Evolutionary conservation across 2,888 invertebrate species (phyloP).

Genomic region (Temnothorax unifasciatus): DNA sequence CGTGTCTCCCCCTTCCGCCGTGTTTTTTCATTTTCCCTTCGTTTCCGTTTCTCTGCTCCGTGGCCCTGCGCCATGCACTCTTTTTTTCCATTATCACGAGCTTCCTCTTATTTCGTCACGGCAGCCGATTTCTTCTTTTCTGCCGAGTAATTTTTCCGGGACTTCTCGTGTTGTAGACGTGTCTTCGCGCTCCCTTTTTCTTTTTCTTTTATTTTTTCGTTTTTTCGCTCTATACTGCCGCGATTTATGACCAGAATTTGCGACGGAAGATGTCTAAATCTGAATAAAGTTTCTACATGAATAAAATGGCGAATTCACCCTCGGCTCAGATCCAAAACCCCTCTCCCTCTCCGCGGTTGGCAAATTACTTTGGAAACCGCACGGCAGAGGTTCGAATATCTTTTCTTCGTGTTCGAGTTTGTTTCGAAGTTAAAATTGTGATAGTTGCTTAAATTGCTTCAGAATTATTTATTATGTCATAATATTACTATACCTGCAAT

Average conservation of each 20-base stretch:
- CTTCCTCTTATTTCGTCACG: conserved; percentile 15
- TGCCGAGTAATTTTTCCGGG: conserved; percentile 18
- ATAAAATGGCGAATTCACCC: conserved; percentile 30
- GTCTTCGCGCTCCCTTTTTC: not conserved
- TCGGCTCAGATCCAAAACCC: not conserved
- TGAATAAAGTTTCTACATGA: conserved; percentile 48
- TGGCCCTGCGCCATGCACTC: too few relatives aligned
- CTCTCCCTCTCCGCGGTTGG: not conserved
- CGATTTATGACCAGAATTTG: conserved; percentile 40
- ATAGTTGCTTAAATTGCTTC: conserved; percentile 9
- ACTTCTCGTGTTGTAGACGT: not conserved
- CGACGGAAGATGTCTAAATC: conserved; percentile 23
- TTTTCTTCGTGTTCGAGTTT: conserved; percentile 24
- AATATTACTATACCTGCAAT: not conserved
- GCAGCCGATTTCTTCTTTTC: conserved; percentile 31
- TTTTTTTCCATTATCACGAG: not conserved
- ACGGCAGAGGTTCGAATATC: conserved; percentile 19
- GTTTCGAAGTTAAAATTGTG: conserved; percentile 32
- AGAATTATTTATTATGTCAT: conserved; percentile 10
- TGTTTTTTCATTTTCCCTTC: conserved; percentile 10
- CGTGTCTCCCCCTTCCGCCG: not conserved
- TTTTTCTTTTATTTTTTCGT: not conserved
- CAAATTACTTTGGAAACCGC: conserved; percentile 37
- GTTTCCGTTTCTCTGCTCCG: conserved; percentile 5
- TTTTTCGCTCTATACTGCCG: not conserved